Evolutionary conservation across 2,113 vertebrate species (phyloP).

Genomic region (Rhagologus leucostigma): DNA sequence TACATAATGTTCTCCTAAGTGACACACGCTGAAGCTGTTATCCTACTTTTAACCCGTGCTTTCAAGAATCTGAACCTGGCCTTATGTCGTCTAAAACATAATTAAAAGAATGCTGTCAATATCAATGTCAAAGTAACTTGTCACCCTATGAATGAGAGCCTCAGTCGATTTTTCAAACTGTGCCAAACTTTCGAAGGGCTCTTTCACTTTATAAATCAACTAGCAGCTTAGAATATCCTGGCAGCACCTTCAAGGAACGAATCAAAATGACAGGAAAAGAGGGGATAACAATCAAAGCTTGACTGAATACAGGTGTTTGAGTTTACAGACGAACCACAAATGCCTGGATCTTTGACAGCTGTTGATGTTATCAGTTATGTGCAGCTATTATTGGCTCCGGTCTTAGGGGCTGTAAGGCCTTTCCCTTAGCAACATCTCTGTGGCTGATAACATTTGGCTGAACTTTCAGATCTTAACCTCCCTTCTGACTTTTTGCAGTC

Average conservation of each 20-base stretch:
- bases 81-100: conserved; percentile 37
- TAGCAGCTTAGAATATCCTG: conserved; percentile 83
- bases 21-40: conserved; percentile 54
- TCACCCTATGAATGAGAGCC: conserved; percentile 71
- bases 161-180: conserved; percentile 74
- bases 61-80: conserved; percentile 31
- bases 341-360: conserved; percentile 87
- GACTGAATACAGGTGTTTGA: conserved; percentile 97
- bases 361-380: conserved; percentile 89
- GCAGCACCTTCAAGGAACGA: conserved; percentile 87
- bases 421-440: conserved; percentile 84
- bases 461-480: conserved; percentile 96
- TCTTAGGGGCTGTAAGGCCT: conserved; percentile 79
- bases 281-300: conserved; percentile 89
- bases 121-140: conserved; percentile 63
- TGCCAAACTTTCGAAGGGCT: conserved; percentile 79
- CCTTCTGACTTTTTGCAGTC: conserved; percentile 86
- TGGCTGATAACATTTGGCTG: conserved; percentile 99
- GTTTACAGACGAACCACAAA: conserved; percentile 88
- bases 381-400: conserved; percentile 84
- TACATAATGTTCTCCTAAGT: conserved; percentile 57
- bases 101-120: conserved; percentile 72
- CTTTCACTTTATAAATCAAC: conserved; percentile 88
- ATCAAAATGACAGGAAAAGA: conserved; percentile 87
- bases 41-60: conserved; percentile 22